Conservation (phyloP, 2,113 vertebrate species). For the Scytalopus superciliaris region DNA sequence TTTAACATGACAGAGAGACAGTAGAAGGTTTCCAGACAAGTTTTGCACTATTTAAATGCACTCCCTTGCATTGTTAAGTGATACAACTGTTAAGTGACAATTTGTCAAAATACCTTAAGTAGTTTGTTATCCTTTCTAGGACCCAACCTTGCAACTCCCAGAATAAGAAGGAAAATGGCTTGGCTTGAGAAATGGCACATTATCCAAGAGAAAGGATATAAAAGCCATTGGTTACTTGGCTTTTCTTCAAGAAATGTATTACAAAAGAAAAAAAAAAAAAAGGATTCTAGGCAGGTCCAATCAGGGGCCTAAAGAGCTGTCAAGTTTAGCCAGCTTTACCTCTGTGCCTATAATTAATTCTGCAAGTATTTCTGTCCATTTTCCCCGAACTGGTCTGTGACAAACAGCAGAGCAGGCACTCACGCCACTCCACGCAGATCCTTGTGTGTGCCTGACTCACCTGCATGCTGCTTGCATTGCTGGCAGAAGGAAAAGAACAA, state of each 20-base stretch:
- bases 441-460: rapidly evolving
- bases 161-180: background rate
- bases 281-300: background rate
- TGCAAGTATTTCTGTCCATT: background rate
- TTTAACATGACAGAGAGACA: background rate
- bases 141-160: background rate
- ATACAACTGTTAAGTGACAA: background rate
- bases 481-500: background rate
- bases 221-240: background rate
- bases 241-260: background rate
- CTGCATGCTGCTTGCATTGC: background rate
- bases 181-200: background rate
- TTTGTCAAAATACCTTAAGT: background rate
- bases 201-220: background rate
- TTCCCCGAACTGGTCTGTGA: background rate
- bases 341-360: background rate
- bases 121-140: background rate
- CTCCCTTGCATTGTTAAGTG: background rate
- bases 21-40: background rate
- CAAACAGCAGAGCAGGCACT: background rate
- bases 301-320: background rate
- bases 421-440: background rate
- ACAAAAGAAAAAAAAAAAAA: background rate
- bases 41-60: background rate
- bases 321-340: background rate